phyloP scores from a whole-genome alignment of 2,888 invertebrate species.

The Herminia tarsipennalis region DNA sequence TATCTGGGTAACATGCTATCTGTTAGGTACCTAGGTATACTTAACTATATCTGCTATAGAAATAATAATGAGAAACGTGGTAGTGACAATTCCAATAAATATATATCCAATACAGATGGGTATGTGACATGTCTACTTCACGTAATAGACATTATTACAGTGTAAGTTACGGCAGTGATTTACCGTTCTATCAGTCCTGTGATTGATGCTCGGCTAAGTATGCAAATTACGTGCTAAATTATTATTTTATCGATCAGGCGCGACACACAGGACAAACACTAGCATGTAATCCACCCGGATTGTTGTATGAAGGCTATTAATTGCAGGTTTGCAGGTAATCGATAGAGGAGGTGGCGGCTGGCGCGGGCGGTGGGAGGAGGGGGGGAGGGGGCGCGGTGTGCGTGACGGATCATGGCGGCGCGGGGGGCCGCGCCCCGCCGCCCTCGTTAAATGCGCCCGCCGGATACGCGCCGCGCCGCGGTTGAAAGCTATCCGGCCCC shows the following conservation, averaged over 20 bases:
- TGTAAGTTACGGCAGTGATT: not conserved
- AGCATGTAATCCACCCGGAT: constrained; percentile 78
- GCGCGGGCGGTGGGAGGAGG: constrained; percentile 55
- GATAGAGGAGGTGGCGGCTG: constrained; percentile 63
- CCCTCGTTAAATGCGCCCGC: constrained; percentile 82
- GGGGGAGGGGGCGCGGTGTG: constrained; percentile 65
- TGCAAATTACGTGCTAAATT: constrained; percentile 49
- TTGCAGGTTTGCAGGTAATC: constrained; percentile 82
- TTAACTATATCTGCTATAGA: too few relatives aligned
- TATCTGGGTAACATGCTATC: too few relatives aligned
- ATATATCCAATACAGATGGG: too few relatives aligned
- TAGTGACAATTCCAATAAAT: too few relatives aligned
- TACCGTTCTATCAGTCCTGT: constrained; percentile 14
- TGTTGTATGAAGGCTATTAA: constrained; percentile 80
- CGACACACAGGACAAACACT: constrained; percentile 66
- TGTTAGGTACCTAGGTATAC: too few relatives aligned
- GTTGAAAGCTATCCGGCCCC: constrained; percentile 81
- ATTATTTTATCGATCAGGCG: constrained; percentile 57
- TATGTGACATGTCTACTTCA: not conserved
- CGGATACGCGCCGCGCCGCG: constrained; percentile 77
- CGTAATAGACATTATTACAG: constrained; percentile 1
- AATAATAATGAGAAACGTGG: too few relatives aligned
- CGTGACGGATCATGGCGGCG: constrained; percentile 84
- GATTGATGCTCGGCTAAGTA: constrained; percentile 36
- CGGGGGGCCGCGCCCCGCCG: constrained; percentile 78